phyloP scores from a whole-genome alignment of 2,797 vertebrate species.

The Gila robusta region DNA sequence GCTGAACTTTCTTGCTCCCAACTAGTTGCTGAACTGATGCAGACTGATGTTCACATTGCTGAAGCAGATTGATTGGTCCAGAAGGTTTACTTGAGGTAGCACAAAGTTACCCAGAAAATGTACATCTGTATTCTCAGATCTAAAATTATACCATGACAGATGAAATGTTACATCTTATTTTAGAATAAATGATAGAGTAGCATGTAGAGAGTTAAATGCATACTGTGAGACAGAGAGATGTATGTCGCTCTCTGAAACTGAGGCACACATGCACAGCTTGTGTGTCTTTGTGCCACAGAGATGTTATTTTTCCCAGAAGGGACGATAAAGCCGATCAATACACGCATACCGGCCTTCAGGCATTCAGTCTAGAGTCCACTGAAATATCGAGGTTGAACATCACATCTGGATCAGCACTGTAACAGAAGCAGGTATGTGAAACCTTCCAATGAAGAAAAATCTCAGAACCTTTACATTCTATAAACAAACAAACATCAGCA shows the following conservation, averaged over 20 bases:
- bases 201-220: not conserved
- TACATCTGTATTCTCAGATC: not conserved
- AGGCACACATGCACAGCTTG: slow-evolving; percentile 49
- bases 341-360: slow-evolving; percentile 67
- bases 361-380: slow-evolving; percentile 62
- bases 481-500: slow-evolving; percentile 11
- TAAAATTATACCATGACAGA: not conserved
- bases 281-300: slow-evolving; percentile 68
- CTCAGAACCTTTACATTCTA: slow-evolving; percentile 2
- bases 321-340: slow-evolving; percentile 74
- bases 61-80: not conserved
- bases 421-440: slow-evolving; percentile 1
- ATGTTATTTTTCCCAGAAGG: slow-evolving; percentile 69
- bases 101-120: too few relatives aligned
- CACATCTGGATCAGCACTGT: slow-evolving; percentile 5
- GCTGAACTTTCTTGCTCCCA: too few relatives aligned
- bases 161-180: not conserved
- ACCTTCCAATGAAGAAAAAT: slow-evolving; percentile 23
- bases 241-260: slow-evolving; percentile 24
- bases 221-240: slow-evolving; percentile 24
- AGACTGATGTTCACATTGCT: not conserved
- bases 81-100: not conserved
- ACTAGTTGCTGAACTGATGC: not conserved
- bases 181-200: not conserved
- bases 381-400: slow-evolving; percentile 59